phyloP scores from a whole-genome alignment of 2,113 vertebrate species.

The Nicator chloris region DNA sequence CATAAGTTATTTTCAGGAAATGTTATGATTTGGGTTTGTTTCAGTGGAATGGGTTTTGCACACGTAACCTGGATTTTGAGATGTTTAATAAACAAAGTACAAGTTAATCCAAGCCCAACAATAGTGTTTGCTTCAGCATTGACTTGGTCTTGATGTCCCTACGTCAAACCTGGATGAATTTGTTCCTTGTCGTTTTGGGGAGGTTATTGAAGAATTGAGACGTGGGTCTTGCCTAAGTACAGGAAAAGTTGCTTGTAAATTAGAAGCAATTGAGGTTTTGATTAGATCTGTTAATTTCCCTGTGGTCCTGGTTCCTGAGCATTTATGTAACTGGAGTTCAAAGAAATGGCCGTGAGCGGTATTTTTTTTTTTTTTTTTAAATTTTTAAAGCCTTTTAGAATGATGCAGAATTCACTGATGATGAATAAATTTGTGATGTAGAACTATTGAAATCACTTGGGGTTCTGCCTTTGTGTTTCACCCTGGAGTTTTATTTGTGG shows the following conservation, averaged over 20 bases:
- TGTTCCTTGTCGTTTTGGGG: neutral
- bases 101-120: neutral
- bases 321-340: conserved; percentile 24
- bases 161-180: neutral
- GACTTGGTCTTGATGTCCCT: neutral
- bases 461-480: neutral
- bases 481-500: neutral
- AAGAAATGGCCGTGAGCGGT: conserved; percentile 23
- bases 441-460: neutral
- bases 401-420: neutral
- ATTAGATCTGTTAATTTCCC: conserved; percentile 26
- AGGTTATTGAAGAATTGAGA: neutral
- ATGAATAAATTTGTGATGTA: neutral
- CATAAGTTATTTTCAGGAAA: neutral
- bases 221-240: neutral
- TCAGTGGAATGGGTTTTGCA: neutral
- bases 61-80: neutral
- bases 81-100: neutral
- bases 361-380: neutral
- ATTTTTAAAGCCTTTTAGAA: neutral
- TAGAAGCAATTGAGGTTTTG: conserved; percentile 26
- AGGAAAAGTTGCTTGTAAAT: conserved; percentile 11
- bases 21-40: neutral
- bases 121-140: neutral
- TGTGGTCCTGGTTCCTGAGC: neutral